A percentile compares a stretch with the other conserved stretches of the same genome.
These are phyloP conservation scores for Periparus ater DNA, from an alignment of 2,797 vertebrate genomes.

Conservation along the genomic window DNA sequence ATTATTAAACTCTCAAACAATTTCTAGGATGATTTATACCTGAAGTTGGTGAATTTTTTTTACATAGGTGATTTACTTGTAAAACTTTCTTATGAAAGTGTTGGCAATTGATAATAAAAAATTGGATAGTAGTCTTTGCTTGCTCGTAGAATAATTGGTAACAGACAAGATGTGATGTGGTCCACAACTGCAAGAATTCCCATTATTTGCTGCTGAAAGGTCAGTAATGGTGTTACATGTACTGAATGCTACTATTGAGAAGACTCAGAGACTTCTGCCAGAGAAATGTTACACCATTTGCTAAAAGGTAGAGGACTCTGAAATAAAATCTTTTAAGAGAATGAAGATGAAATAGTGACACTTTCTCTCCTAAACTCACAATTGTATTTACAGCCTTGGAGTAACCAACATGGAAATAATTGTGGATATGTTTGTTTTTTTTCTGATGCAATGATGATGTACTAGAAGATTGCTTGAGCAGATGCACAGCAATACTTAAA, in stretches of 20 bases:
- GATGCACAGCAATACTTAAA: neutral
- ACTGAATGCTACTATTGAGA: neutral
- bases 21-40: neutral
- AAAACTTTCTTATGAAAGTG: neutral
- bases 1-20: neutral
- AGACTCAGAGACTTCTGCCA: neutral
- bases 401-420: neutral
- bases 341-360: neutral
- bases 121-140: neutral
- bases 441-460: neutral
- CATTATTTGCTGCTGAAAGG: neutral
- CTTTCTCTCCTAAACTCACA: neutral
- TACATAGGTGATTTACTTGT: neutral
- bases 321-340: neutral
- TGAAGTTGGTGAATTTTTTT: neutral
- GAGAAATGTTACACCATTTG: neutral
- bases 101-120: neutral
- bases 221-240: neutral
- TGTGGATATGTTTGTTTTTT: fast-evolving
- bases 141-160: neutral
- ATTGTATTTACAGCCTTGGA: neutral
- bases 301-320: neutral
- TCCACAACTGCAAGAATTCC: neutral
- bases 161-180: neutral
- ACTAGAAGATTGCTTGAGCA: neutral